These are phyloP conservation scores for Myotis lucifugus DNA, from an alignment of 2,113 vertebrate genomes.

Conservation along the genomic window DNA sequence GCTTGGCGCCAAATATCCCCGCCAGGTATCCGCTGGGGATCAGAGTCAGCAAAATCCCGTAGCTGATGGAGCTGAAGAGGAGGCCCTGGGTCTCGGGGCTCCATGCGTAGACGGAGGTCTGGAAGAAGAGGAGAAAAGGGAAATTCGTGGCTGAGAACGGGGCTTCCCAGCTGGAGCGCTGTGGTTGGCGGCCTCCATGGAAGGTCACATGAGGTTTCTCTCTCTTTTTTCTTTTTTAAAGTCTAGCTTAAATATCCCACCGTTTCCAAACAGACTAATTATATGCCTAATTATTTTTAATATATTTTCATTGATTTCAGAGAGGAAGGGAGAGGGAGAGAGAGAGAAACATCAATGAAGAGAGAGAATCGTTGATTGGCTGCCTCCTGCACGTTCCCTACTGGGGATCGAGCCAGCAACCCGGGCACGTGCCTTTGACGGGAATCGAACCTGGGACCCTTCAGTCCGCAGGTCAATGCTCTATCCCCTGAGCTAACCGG, in stretches of 20 bases:
- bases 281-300: neutral
- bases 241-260: neutral
- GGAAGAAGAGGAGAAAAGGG: neutral
- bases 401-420: too few species aligned
- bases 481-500: too few species aligned
- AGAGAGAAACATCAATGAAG: too few species aligned
- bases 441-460: too few species aligned
- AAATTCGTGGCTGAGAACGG: neutral
- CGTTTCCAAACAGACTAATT: neutral
- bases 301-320: too few species aligned
- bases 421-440: too few species aligned
- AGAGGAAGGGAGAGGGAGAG: too few species aligned
- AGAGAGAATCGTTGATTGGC: too few species aligned
- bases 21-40: conserved; percentile 90
- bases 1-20: conserved; percentile 86
- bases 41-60: conserved; percentile 90
- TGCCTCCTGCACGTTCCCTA: too few species aligned
- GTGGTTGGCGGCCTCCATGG: neutral
- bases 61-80: conserved; percentile 90
- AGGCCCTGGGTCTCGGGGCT: conserved; percentile 85
- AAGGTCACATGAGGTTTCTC: neutral
- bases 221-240: neutral
- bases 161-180: neutral
- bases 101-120: conserved; percentile 74
- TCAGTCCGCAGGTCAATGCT: too few species aligned